phyloP scores from a whole-genome alignment of 1,140 invertebrate species.

The Chionoecetes opilio region DNA sequence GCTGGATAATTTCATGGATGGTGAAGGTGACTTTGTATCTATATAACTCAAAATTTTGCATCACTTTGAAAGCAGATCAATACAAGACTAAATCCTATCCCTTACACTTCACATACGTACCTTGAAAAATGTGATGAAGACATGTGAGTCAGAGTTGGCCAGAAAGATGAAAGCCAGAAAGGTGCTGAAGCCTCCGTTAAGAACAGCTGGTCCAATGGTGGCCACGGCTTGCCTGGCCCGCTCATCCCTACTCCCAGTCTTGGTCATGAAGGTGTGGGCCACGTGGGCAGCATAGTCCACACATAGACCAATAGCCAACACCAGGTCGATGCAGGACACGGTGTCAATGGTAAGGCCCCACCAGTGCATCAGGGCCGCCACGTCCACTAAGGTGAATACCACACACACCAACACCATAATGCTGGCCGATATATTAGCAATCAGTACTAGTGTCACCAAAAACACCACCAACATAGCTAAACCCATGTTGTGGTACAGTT shows the following conservation, averaged over 20 bases:
- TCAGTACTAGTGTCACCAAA: slow-evolving; percentile 90
- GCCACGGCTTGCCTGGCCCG: slow-evolving; percentile 89
- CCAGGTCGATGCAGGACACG: slow-evolving; percentile 92
- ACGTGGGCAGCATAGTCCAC: slow-evolving; percentile 96
- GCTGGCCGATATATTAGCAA: slow-evolving; percentile 90
- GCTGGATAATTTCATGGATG: too few species aligned
- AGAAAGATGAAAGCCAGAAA: slow-evolving; percentile 90
- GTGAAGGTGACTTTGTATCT: not conserved
- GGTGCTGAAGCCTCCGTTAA: slow-evolving; percentile 92
- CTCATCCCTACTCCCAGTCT: slow-evolving; percentile 86
- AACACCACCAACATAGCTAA: slow-evolving; percentile 92
- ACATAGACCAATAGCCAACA: slow-evolving; percentile 93
- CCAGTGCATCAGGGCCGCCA: slow-evolving; percentile 92
- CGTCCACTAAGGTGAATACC: slow-evolving; percentile 90
- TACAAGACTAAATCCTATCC: not conserved
- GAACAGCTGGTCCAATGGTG: slow-evolving; percentile 91
- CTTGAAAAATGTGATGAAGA: slow-evolving; percentile 92
- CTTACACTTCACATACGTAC: slow-evolving; percentile 82
- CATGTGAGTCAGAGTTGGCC: slow-evolving; percentile 90
- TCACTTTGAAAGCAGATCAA: slow-evolving; percentile 60
- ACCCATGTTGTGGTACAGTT: slow-evolving; percentile 91
- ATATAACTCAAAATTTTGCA: not conserved
- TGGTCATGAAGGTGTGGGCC: slow-evolving; percentile 89
- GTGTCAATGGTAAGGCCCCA: slow-evolving; percentile 94
- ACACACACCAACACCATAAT: slow-evolving; percentile 92